These are phyloP conservation scores for Eumeta japonica DNA, from an alignment of 1,140 invertebrate genomes.

Conservation along the genomic window DNA sequence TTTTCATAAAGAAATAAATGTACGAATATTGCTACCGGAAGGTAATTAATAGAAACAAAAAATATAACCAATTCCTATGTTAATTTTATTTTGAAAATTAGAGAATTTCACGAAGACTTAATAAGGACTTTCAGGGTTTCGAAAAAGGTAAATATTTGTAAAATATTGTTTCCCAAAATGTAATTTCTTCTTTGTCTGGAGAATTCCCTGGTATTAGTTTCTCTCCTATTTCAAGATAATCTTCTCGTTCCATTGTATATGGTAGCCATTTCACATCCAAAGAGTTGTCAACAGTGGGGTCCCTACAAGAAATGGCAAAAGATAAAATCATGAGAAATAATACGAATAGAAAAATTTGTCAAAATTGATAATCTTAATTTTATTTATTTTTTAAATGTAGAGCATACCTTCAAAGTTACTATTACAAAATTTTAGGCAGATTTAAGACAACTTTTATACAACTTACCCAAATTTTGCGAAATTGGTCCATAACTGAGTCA, in stretches of 20 bases:
- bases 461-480: slow-evolving; percentile 31
- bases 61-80: too few relatives aligned
- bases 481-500: slow-evolving; percentile 27
- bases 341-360: neutral
- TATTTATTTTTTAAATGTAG: too few relatives aligned
- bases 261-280: slow-evolving; percentile 16
- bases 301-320: slow-evolving; percentile 12
- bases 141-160: slow-evolving; percentile 12
- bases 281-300: slow-evolving; percentile 20
- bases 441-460: too few relatives aligned
- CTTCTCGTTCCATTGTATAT: slow-evolving; percentile 13
- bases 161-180: slow-evolving; percentile 22
- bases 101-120: too few relatives aligned
- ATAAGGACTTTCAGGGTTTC: too few relatives aligned
- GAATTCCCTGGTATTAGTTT: slow-evolving; percentile 7
- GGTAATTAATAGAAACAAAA: too few relatives aligned
- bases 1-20: too few relatives aligned
- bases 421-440: too few relatives aligned
- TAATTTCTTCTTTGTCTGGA: slow-evolving; percentile 13
- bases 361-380: too few relatives aligned
- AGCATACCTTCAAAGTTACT: too few relatives aligned
- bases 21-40: too few relatives aligned
- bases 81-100: too few relatives aligned
- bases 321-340: neutral
- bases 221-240: slow-evolving; percentile 21